phyloP scores from a whole-genome alignment of 2,888 invertebrate species.

The Dendrolimus houi region DNA sequence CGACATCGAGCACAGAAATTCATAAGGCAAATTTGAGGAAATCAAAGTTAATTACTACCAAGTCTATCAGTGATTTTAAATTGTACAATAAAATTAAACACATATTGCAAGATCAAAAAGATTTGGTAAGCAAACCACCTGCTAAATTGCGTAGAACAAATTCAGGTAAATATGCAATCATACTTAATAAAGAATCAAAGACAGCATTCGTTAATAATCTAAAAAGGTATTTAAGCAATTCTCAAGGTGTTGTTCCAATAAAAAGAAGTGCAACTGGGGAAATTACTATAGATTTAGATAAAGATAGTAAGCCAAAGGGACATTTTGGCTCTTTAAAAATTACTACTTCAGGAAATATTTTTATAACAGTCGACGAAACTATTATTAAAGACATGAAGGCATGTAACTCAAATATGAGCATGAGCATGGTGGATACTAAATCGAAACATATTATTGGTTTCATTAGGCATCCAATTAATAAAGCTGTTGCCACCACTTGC shows the following conservation, averaged over 20 bases:
- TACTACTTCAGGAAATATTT: slow-evolving; percentile 42
- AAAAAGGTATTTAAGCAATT: slow-evolving; percentile 27
- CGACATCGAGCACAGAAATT: slow-evolving; percentile 10
- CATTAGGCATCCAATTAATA: slow-evolving; percentile 19
- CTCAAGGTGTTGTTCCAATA: slow-evolving; percentile 28
- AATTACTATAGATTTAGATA: slow-evolving; percentile 30
- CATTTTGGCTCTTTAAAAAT: slow-evolving; percentile 38
- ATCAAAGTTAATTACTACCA: slow-evolving; percentile 10
- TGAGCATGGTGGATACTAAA: background rate
- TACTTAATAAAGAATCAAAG: slow-evolving; percentile 40
- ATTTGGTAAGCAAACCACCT: slow-evolving; percentile 18
- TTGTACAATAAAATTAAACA: slow-evolving; percentile 24
- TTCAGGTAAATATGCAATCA: slow-evolving; percentile 36
- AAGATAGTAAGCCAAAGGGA: slow-evolving; percentile 14
- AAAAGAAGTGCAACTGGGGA: slow-evolving; percentile 31
- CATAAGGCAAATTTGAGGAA: slow-evolving; percentile 9
- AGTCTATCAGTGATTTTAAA: slow-evolving; percentile 33
- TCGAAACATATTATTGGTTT: slow-evolving; percentile 15
- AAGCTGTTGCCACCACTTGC: slow-evolving; percentile 31
- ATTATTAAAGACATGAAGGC: slow-evolving; percentile 12
- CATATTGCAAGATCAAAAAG: slow-evolving; percentile 18
- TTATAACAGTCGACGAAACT: slow-evolving; percentile 29
- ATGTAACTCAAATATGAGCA: slow-evolving; percentile 2
- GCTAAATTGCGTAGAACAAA: slow-evolving; percentile 24
- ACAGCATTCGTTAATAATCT: slow-evolving; percentile 34